Base-by-base conservation (phyloP, 2,888 invertebrate species). In the Euplagia quadripunctaria region DNA sequence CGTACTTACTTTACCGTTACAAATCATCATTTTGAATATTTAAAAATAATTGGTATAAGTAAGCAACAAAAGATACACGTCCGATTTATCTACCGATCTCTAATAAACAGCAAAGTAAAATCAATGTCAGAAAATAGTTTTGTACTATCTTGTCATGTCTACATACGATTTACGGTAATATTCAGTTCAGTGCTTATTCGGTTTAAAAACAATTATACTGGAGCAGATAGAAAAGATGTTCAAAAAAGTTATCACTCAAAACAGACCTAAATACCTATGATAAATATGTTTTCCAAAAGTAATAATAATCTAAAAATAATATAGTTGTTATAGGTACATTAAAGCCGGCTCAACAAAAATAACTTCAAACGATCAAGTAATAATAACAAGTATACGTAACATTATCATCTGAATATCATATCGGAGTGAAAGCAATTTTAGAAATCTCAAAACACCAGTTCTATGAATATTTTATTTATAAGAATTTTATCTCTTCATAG, bases 401-500 rank as follows among this genome's bases (percentile, higher is more conserved):
- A 61, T 31, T 31, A 61, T 61, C 31, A 31, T 31, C 61, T 61
- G 12, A 61, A 31, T 61, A 58, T 58, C 4, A 75, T 42, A 77
- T 71, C 71, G 58, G n/a, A 82, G 84, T 82, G 83, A 83, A 83
- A 83, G 83, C 79, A 73, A 61, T 73, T 82, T 80, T 82, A 84
- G 82, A 84, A 82, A 83, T 79, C 82, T 75, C 64, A 65, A 70
- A 77, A 75, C 73, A 81, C 79, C 73, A 74, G 80, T 80, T 84
- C 83, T 78, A 66, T 43, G 75, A 72, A 82, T 84, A 72, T 72
- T 82, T 52, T 71, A 77, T 77, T 49, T 43, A 71, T 74, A 75
- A 76, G 75, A 70, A 2, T 76, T 67, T 78, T 11, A n/a, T 64
- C 63, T 73, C 70, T 70, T 65, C 65, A 31, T 70, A 68, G 58